Base-by-base conservation (phyloP, 2,113 vertebrate species). In the Hyaena hyaena region DNA sequence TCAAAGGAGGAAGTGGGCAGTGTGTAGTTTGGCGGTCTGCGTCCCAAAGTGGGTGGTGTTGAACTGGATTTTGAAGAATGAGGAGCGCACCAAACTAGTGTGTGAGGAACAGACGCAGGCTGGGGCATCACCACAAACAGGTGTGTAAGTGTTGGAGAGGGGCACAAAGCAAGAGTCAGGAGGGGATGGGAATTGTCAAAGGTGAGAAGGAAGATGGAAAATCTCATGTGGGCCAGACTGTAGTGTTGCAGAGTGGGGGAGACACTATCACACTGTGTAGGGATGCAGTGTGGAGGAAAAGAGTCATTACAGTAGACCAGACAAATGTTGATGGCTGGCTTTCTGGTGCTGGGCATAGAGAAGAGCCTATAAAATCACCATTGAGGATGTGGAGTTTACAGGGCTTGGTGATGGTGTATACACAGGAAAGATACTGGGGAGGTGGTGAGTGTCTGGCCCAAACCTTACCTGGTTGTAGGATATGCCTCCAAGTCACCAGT, bases 361-460 rank as follows among this genome's bases (percentile, higher is more conserved):
- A 63, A 53, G 79, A 73, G 9, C 68, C 73, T 48, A 0, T 58
- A 12, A 33, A 58, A 6, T 2, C 23, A 53, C 65, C 1, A 0
- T 17, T 5, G 48, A 50, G 14, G 43, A 21, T 0, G 0, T 26
- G 55, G 84, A 0, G 31, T 69, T 86, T 19, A 17, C 0, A 0
- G 48, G 26, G 61, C 53, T 71, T 10, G 7, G 28, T 63, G 66
- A 81, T 33, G 11, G 16, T 39, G 53, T 11, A 17, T 14, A 35
- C 45, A 6, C 28, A 82, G 80, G 91, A 45, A 33, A 58, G 68
- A 24, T 5, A 1, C 48, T 2, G 0, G 28, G 83, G 68, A 39
- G 88, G 2, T 2, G 74, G 35, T 19, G 24, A 33, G 24, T 65
- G 58, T 39, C 50, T n/a, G 77, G 39, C 12, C 12, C 50, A 33